Conservation (phyloP, 1,140 invertebrate genomes). For the Metaphire vulgaris region DNA sequence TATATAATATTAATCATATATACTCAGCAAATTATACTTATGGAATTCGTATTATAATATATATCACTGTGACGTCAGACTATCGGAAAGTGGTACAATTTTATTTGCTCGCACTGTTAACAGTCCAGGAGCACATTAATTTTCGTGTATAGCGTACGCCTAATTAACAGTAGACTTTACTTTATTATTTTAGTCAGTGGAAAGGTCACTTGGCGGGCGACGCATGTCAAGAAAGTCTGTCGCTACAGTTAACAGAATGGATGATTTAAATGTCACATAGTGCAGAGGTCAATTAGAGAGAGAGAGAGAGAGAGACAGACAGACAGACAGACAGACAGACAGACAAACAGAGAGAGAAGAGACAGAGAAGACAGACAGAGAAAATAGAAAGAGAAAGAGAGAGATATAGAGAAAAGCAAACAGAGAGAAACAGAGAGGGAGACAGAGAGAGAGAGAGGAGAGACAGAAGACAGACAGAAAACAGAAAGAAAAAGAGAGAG, state of each 20-base stretch:
- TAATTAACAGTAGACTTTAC: too few species aligned
- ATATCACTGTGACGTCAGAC: too few species aligned
- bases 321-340: background rate
- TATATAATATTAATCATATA: too few species aligned
- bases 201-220: background rate
- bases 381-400: background rate
- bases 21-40: too few species aligned
- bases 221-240: background rate
- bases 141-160: too few species aligned
- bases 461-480: background rate
- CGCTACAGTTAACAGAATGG: too few species aligned
- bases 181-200: background rate
- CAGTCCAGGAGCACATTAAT: background rate
- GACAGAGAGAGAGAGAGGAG: background rate
- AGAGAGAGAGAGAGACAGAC: background rate
- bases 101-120: background rate
- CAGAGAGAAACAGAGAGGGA: background rate
- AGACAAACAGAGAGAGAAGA: background rate
- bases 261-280: too few species aligned
- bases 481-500: background rate
- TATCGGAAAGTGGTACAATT: too few species aligned
- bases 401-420: background rate
- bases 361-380: background rate
- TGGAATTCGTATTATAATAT: too few species aligned
- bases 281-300: background rate